A percentile compares a stretch with the other conserved stretches of the same genome.
Evolutionary conservation across 2,797 vertebrate species (phyloP).

Genomic region (Neosilurus hyrtlii): DNA sequence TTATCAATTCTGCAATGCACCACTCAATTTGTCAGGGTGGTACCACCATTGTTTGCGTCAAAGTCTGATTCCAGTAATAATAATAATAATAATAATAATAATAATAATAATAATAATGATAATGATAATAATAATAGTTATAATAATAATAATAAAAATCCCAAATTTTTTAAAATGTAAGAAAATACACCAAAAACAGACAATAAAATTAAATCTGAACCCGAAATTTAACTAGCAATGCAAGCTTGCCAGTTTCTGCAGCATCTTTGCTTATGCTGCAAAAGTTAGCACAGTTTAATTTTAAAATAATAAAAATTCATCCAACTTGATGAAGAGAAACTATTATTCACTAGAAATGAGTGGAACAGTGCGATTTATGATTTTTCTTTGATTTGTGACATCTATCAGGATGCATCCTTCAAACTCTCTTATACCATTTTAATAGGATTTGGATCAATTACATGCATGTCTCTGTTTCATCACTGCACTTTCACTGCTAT

Average conservation of each 20-base stretch:
- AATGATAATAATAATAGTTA: too few relatives aligned
- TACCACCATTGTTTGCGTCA: too few relatives aligned
- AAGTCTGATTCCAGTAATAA: too few relatives aligned
- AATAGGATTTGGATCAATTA: slow-evolving; percentile 34
- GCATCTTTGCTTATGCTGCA: not conserved
- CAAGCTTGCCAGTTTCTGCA: not conserved
- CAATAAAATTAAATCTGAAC: too few relatives aligned
- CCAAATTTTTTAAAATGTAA: too few relatives aligned
- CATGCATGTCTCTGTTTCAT: not conserved
- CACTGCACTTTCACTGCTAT: not conserved
- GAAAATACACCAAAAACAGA: too few relatives aligned
- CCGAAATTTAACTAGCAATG: too few relatives aligned
- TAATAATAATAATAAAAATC: too few relatives aligned
- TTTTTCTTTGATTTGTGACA: slow-evolving; percentile 37
- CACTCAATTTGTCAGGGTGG: too few relatives aligned
- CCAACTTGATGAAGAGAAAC: not conserved
- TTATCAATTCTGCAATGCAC: too few relatives aligned
- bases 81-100: too few relatives aligned
- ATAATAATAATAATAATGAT: too few relatives aligned
- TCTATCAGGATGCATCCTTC: slow-evolving; percentile 41
- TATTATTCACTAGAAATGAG: not conserved
- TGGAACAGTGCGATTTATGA: not conserved
- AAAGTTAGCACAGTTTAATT: not conserved
- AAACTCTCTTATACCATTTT: slow-evolving; percentile 20
- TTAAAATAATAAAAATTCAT: not conserved